phyloP scores from a whole-genome alignment of 2,113 vertebrate species.

The Grantiella picta region DNA sequence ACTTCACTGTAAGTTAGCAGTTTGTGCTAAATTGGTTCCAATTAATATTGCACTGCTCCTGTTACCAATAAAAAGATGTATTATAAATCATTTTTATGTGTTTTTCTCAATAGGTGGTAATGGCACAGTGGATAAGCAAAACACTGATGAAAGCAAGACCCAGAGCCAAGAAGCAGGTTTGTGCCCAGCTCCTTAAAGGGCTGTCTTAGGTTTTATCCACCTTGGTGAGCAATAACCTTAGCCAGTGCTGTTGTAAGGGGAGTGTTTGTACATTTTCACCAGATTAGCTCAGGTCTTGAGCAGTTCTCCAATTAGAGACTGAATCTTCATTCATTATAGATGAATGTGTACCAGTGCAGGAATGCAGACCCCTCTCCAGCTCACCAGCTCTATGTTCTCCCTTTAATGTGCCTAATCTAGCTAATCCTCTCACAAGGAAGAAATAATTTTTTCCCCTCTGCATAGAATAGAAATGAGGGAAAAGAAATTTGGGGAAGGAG shows the following conservation, averaged over 20 bases:
- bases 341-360: neutral
- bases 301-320: neutral
- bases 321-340: neutral
- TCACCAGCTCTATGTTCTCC: neutral
- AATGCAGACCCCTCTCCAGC: neutral
- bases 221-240: constrained; percentile 39
- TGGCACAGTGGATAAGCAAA: constrained; percentile 32
- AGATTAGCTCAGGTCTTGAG: neutral
- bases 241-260: constrained; percentile 17
- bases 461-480: neutral
- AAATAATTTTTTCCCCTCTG: neutral
- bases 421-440: neutral
- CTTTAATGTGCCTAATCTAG: neutral
- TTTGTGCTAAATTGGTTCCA: constrained; percentile 37
- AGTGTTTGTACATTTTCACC: constrained; percentile 18
- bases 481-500: neutral
- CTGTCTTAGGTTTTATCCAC: constrained; percentile 28
- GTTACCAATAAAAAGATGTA: constrained; percentile 29
- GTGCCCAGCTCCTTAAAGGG: constrained; percentile 43
- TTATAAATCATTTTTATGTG: constrained; percentile 32
- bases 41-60: constrained; percentile 42
- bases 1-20: neutral
- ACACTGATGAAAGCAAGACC: constrained; percentile 8
- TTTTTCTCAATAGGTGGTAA: constrained; percentile 64
- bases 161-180: constrained; percentile 69